phyloP scores from a whole-genome alignment of 2,797 vertebrate genomes.

The Acrocephalus scirpaceus region DNA sequence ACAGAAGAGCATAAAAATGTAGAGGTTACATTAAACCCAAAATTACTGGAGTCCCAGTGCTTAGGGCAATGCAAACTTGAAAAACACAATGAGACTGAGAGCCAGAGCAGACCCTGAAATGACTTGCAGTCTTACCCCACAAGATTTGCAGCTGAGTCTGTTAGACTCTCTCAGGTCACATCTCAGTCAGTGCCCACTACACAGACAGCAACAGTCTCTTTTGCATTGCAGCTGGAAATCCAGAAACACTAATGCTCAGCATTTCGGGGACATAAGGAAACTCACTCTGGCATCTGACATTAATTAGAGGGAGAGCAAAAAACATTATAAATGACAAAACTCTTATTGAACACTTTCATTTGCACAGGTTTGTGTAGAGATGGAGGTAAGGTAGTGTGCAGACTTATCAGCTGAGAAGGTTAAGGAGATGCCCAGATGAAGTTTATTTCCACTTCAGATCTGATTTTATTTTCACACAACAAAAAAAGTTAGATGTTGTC shows the following conservation, averaged over 20 bases:
- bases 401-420: background rate
- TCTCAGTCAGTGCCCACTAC: background rate
- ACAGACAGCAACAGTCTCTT: background rate
- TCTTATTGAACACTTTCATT: background rate
- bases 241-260: background rate
- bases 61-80: background rate
- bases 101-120: background rate
- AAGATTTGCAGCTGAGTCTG: background rate
- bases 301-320: background rate
- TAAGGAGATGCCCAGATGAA: background rate
- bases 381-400: background rate
- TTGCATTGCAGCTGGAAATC: background rate
- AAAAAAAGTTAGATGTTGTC: background rate
- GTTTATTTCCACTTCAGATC: background rate
- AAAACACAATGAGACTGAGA: background rate
- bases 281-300: background rate
- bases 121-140: background rate
- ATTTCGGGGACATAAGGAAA: background rate
- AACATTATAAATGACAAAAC: background rate
- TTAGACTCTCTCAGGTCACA: background rate
- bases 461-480: background rate
- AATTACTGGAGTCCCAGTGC: background rate
- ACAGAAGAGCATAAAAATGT: background rate
- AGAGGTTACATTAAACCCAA: background rate
- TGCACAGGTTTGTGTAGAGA: background rate